Base-by-base conservation (phyloP, 2,113 vertebrate genomes). In the Malurus alboscapulatus region DNA sequence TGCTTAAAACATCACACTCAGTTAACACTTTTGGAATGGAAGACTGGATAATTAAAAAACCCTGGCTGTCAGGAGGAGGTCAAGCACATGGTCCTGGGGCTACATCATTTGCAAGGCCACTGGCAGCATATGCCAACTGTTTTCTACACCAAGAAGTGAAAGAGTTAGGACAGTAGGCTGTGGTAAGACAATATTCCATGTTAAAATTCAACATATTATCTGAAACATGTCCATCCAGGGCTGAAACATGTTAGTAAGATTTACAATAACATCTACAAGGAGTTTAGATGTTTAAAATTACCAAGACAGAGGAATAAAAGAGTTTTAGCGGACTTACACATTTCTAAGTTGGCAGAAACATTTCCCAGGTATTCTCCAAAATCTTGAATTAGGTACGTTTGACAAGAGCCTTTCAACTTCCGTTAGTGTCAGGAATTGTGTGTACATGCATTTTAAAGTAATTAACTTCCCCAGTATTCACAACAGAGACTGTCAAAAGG, bases 31-130 rank as follows among this genome's bases (percentile, higher is more conserved):
- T 47, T 32, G 17, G 14, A 50, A 16, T 26, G 22, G 36, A 73
- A 47, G 11, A 59, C 2, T 26, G 61, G 32, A 34, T 58, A 63
- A n/a, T 51, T 5, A 32, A 63, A 81, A 75, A 58, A 1, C 0
- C 2, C 8, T 61, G 20, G 7, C 2, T 71, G 38, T 50, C 53
- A 55, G 14, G n/a, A 68, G 3, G 7, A 54, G 7, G 10, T 67
- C 34, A 67, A 40, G 40, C 7, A 30, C 2, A 1, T 19, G 57
- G n/a, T 45, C 24, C 26, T 67, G 13, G 2, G 32, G 2, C 13
- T 59, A 4, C 6, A 14, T 7, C 1, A 17, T 32, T 53, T 81
- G 2, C 2, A 24, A 71, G 19, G 4, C 6, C 4, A 1, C 40
- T 77, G n/a, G 50, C 12, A 87, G n/a, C 29, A 20, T 51, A 65